Base-by-base conservation (phyloP, 2,888 invertebrate genomes). In the Ischnura elegans region DNA sequence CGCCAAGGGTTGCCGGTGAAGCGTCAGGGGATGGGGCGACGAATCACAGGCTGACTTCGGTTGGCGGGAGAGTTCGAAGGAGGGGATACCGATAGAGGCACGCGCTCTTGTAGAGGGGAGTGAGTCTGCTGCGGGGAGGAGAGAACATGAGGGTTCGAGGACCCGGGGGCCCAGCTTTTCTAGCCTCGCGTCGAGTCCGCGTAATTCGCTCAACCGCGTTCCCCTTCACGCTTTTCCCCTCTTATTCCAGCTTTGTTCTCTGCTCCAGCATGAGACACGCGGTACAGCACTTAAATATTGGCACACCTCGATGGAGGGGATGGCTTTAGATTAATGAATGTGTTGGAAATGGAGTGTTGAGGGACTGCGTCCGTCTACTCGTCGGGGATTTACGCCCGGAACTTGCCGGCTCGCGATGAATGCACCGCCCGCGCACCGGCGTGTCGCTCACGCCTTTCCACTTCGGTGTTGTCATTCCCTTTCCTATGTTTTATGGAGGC, bases 51-150 rank as follows among this genome's bases (percentile, higher is more conserved):
- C 90, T 61, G 90, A 90, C 90, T 66, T 61, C 25, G 90, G 90
- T 90, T 90, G 90, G 90, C 90, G 90, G 90, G 90, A 90, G 90
- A 90, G 90, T 90, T 90, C 90, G 90, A 90, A 90, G 90, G 90
- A 90, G 90, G 90, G 90, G 90, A 90, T 90, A 90, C 90, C 90
- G 90, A 61, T 61, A 43, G 90, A 90, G 90, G 90, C 90, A 90
- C 90, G 90, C 90, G 90, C 90, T 90, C 66, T 90, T 90, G 90
- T 90, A 90, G 90, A 90, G 90, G 90, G 90, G 61, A 90, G 61
- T 43, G 90, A 25, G 76, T 61, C 2, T 25, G 87, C 55, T 87
- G 90, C 47, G 90, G 61, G 90, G 90, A 25, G 90, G 61, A 61
- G 90, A 61, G 66, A 61, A 55, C 55, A 51, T 90, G 90, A 90